Base-by-base conservation (phyloP, 1,140 invertebrate species). In the Leptestheria dahalacensis region DNA sequence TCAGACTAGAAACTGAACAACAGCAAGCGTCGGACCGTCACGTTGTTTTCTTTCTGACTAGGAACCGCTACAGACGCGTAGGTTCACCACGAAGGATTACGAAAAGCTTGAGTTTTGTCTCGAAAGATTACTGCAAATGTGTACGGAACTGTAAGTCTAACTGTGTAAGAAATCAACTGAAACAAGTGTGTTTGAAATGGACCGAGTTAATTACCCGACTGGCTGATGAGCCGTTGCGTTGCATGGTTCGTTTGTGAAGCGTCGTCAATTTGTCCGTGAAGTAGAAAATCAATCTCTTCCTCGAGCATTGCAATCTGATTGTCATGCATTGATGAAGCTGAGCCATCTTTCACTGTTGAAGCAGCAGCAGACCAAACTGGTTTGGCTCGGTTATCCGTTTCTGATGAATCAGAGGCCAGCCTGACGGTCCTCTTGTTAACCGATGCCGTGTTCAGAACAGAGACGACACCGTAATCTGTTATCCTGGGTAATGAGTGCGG, bases 211-310 rank as follows among this genome's bases (percentile, higher is more conserved):
- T 9, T 41, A 41, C 33, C 33, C 33, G 33, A 41, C 15, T 41
- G 6, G 33, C 15, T 41, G 33, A 41, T 9, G 33, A 9, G 33
- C 15, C 15, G 33, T 41, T 41, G 33, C 6, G 33, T 15, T 9
- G 6, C 33, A 41, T 15, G 33, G 33, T 41, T 41, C 6, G 33
- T 41, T 41, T 6, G 33, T 41, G 33, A 41, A 41, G 33, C 33
- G 33, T 41, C 33, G 6, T 41, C 33, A 6, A 63, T 63, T 18
- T 61, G 59, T 21, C 70, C 71, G 60, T 70, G 69, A 15, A 72
- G 57, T 12, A 72, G 62, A 1, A 65, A 65, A 61, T 72, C 71
- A 20, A 72, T 71, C 54, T 71, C 70, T 59, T 67, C 68, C 57
- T 72, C 70, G 20, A 70, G 50, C 20, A 67, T 49, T n/a, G 65